Conservation (phyloP, 2,797 vertebrate genomes). For the Chiloscyllium punctatum region DNA sequence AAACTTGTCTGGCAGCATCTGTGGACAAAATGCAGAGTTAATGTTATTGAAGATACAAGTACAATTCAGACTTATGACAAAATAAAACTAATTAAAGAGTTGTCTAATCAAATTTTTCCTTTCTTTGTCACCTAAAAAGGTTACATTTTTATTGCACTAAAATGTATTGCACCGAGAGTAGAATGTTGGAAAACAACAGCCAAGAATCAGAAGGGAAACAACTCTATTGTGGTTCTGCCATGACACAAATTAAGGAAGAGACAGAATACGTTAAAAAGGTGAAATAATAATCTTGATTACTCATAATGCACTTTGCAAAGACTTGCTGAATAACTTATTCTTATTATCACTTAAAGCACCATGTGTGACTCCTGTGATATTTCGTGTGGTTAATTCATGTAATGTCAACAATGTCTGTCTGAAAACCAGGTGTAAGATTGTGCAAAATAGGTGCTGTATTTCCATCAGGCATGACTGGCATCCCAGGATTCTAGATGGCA, state of each 20-base stretch:
- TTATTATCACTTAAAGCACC: neutral
- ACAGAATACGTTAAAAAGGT: conserved; percentile 58
- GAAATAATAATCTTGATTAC: neutral
- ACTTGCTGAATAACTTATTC: neutral
- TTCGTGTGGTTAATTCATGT: neutral
- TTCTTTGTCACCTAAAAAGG: neutral
- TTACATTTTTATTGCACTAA: neutral
- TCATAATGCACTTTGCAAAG: neutral
- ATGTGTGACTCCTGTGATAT: neutral
- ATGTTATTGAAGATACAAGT: no score
- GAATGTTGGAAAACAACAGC: neutral
- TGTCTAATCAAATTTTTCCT: neutral
- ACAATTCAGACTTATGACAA: neutral
- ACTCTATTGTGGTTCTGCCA: conserved; percentile 42
- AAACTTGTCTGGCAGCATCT: no score
- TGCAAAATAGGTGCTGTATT: neutral
- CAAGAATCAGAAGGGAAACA: neutral
- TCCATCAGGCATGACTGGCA: neutral
- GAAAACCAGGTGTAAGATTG: neutral
- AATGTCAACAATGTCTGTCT: neutral
- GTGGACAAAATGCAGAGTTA: no score
- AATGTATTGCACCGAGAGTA: neutral
- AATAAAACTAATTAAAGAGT: neutral
- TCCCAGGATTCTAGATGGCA: neutral
- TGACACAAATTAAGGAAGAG: conserved; percentile 53